These are phyloP conservation scores for Eubasilissa regina DNA, from an alignment of 1,140 invertebrate species.

Conservation along the genomic window DNA sequence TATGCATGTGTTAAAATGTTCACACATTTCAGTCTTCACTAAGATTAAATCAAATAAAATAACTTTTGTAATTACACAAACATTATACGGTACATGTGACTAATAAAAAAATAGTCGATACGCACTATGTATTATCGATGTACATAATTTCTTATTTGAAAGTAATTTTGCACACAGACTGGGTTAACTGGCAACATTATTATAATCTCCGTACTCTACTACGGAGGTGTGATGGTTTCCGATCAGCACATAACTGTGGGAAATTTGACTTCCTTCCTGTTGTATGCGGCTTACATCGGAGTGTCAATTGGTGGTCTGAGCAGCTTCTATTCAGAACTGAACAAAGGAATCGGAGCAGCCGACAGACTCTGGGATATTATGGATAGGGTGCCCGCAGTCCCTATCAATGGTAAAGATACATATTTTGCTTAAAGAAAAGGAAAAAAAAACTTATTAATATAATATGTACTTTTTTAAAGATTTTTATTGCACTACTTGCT, in stretches of 20 bases:
- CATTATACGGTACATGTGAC: too few species aligned
- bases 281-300: conserved; percentile 95
- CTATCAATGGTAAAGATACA: conserved; percentile 74
- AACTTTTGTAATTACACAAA: too few species aligned
- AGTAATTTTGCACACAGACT: conserved; percentile 74
- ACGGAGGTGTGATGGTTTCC: conserved; percentile 91
- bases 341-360: conserved; percentile 93
- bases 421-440: too few species aligned
- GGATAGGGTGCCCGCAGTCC: conserved; percentile 85
- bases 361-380: conserved; percentile 91
- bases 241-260: conserved; percentile 89
- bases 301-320: conserved; percentile 90
- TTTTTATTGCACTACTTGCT: too few species aligned
- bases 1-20: too few species aligned
- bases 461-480: too few species aligned
- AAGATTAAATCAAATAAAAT: too few species aligned
- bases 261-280: conserved; percentile 89
- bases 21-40: too few species aligned
- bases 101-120: too few species aligned
- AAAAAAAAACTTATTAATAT: too few species aligned
- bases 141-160: too few species aligned
- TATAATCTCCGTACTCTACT: conserved; percentile 93
- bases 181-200: conserved; percentile 95
- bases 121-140: too few species aligned
- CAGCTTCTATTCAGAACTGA: conserved; percentile 94